phyloP scores from a whole-genome alignment of 2,113 vertebrate species.

The Patagioenas fasciata region DNA sequence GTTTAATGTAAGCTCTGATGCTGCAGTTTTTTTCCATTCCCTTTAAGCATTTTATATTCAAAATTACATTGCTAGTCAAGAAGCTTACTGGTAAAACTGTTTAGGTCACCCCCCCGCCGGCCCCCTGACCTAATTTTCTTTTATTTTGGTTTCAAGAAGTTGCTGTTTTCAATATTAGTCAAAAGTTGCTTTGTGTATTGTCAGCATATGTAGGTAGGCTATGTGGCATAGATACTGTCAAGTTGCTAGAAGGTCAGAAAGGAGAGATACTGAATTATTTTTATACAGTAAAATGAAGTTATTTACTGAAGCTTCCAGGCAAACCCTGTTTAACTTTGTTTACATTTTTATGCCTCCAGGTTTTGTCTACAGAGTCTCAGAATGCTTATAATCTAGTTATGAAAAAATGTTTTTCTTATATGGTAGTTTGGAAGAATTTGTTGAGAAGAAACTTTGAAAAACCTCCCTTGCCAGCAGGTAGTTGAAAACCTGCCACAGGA shows the following conservation, averaged over 20 bases:
- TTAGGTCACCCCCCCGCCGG: fast-evolving
- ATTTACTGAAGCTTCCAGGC: neutral
- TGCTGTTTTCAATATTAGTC: neutral
- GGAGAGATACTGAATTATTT: neutral
- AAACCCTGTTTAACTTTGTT: neutral
- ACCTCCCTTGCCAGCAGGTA: neutral
- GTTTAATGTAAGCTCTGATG: neutral
- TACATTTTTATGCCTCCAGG: neutral
- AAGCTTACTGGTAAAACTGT: neutral
- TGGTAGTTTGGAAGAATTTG: neutral
- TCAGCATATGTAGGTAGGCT: neutral
- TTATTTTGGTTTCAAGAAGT: neutral
- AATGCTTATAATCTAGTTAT: neutral
- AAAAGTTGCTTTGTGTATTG: neutral
- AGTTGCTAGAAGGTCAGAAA: neutral
- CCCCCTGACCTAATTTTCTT: neutral
- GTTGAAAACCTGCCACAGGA: fast-evolving
- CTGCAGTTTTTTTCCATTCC: neutral
- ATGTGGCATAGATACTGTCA: neutral
- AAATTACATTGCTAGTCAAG: neutral
- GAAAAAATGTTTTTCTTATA: neutral
- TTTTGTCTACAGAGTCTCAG: neutral
- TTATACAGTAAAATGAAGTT: neutral
- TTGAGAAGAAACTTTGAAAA: neutral
- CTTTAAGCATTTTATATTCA: neutral